Evolutionary conservation across 2,113 vertebrate genomes (phyloP).

Genomic region (Phylloscopus trochiloides): DNA sequence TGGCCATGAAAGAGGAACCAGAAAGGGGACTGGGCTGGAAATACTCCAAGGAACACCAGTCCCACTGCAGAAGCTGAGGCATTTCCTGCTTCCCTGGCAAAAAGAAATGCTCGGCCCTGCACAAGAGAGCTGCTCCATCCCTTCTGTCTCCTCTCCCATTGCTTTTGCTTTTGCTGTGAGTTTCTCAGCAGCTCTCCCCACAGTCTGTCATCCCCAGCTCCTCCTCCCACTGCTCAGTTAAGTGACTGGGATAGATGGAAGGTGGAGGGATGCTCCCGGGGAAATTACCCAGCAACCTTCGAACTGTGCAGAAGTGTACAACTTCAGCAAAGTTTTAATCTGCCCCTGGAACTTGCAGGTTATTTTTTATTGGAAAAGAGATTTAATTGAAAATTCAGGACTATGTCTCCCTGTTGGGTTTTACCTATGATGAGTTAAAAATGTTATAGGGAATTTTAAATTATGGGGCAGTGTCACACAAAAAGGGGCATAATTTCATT

Average conservation of each 20-base stretch:
- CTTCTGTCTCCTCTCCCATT: background rate
- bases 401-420: background rate
- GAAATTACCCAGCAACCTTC: background rate
- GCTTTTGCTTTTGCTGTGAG: background rate
- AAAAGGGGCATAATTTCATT: background rate
- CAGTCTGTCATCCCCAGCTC: background rate
- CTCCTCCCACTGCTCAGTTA: background rate
- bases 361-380: background rate
- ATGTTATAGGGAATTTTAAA: background rate
- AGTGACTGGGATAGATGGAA: background rate
- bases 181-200: background rate
- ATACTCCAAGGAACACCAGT: background rate
- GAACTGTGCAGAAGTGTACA: background rate
- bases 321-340: background rate
- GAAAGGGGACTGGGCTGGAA: background rate
- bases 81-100: background rate
- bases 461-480: background rate
- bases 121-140: fast-evolving
- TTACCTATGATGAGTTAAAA: background rate
- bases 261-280: background rate
- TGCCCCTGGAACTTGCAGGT: background rate
- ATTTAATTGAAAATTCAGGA: background rate
- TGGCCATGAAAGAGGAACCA: background rate
- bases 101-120: fast-evolving
- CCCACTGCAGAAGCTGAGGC: background rate